Evolutionary conservation across 2,888 invertebrate genomes (phyloP).

Genomic region (Hirtodrosophila histrioides): DNA sequence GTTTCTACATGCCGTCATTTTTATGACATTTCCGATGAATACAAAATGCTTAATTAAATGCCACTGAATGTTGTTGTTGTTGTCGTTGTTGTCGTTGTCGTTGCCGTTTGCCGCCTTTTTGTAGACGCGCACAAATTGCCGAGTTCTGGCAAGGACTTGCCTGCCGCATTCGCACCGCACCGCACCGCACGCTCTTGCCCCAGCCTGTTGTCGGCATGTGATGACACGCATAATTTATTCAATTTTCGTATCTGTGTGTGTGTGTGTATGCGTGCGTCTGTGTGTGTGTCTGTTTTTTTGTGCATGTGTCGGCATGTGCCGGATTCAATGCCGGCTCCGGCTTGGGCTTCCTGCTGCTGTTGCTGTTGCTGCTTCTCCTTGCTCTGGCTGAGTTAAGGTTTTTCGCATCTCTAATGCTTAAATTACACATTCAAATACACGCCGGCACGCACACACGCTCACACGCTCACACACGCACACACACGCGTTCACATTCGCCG

Average conservation of each 20-base stretch:
- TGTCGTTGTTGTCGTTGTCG: slow-evolving; percentile 37
- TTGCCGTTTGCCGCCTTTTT: slow-evolving; percentile 22
- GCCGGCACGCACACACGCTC: slow-evolving; percentile 33
- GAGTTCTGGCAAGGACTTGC: slow-evolving; percentile 33
- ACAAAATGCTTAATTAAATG: slow-evolving; percentile 83
- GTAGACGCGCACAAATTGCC: slow-evolving; percentile 64
- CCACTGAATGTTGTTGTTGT: slow-evolving; percentile 49
- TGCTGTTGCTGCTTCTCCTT: slow-evolving; percentile 30
- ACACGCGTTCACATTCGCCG: slow-evolving; percentile 46
- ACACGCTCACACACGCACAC: slow-evolving; percentile 25
- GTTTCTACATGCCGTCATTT: slow-evolving; percentile 60
- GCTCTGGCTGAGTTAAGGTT: slow-evolving; percentile 60
- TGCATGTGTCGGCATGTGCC: slow-evolving; percentile 36
- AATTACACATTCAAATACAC: slow-evolving; percentile 77
- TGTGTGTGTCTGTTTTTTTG: slow-evolving; percentile 8
- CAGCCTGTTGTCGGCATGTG: slow-evolving; percentile 65
- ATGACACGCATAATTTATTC: slow-evolving; percentile 81
- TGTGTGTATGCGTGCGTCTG: slow-evolving; percentile 18
- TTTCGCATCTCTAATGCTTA: slow-evolving; percentile 78
- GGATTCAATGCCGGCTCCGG: slow-evolving; percentile 1
- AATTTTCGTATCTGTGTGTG: slow-evolving; percentile 65
- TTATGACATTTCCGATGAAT: slow-evolving; percentile 82
- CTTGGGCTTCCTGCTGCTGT: slow-evolving; percentile 32
- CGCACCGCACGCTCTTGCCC: not conserved
- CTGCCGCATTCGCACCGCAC: slow-evolving; percentile 7